A percentile compares a stretch with the other conserved stretches of the same genome.
Conservation (phyloP, 2,888 invertebrate species). For the Ormia ochracea region DNA sequence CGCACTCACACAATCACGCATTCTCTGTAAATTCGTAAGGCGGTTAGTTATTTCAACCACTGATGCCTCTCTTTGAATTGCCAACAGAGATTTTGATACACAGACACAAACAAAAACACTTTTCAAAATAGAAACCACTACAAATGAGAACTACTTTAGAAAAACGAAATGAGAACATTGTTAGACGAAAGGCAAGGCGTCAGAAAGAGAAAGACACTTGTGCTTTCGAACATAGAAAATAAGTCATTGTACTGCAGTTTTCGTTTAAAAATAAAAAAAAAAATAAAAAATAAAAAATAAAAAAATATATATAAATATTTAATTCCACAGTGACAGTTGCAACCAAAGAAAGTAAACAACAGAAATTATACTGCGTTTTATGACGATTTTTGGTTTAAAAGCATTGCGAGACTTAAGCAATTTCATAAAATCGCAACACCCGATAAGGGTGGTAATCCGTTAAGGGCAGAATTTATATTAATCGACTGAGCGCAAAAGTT, state of each 20-base stretch:
- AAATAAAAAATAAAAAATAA: no score
- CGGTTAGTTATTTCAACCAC: background rate
- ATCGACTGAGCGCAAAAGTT: no score
- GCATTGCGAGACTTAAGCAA: no score
- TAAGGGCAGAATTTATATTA: no score
- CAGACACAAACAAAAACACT: constrained; percentile 19
- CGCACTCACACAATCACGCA: background rate
- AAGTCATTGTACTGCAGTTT: constrained; percentile 35
- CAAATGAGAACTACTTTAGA: constrained; percentile 13
- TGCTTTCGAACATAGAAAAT: background rate
- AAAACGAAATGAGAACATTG: constrained; percentile 11
- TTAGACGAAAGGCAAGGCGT: background rate
- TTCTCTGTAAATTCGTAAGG: background rate
- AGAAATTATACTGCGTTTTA: background rate
- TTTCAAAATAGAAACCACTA: constrained; percentile 20
- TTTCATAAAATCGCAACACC: no score
- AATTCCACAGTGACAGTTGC: constrained; percentile 29
- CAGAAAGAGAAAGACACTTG: background rate
- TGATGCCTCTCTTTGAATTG: background rate
- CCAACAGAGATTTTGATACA: background rate
- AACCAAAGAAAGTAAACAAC: constrained; percentile 7
- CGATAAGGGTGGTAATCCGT: no score
- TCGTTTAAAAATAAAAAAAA: constrained; percentile 3
- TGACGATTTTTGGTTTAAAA: background rate
- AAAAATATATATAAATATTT: no score